Evolutionary conservation across 1,140 invertebrate species (phyloP).

Genomic region (Megathymus violae): DNA sequence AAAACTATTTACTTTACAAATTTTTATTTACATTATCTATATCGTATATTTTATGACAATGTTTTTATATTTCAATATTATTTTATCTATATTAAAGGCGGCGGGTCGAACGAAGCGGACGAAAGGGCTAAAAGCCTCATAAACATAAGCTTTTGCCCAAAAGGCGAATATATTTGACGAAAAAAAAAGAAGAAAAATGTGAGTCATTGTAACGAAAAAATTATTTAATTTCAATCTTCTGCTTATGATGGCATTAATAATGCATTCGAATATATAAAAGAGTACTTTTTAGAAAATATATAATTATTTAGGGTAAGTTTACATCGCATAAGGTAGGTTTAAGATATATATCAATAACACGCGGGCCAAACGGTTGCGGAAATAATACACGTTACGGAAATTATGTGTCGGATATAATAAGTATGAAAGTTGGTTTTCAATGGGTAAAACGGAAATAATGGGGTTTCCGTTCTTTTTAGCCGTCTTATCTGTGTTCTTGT

Average conservation of each 20-base stretch:
- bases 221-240: slow-evolving; percentile 57
- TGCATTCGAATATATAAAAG: slow-evolving; percentile 58
- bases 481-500: too few species aligned
- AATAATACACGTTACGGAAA: slow-evolving; percentile 18
- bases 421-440: slow-evolving; percentile 21
- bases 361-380: slow-evolving; percentile 70
- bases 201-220: slow-evolving; percentile 67
- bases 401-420: not conserved
- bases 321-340: slow-evolving; percentile 46
- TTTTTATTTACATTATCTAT: not conserved
- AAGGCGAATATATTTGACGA: slow-evolving; percentile 32
- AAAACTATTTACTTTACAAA: not conserved
- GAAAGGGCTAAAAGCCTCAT: slow-evolving; percentile 16
- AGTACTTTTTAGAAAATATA: slow-evolving; percentile 73
- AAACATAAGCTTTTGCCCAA: slow-evolving; percentile 10
- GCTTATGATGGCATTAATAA: slow-evolving; percentile 65
- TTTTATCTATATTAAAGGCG: slow-evolving; percentile 18
- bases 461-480: too few species aligned
- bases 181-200: slow-evolving; percentile 58
- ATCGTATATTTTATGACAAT: not conserved
- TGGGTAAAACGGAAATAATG: too few species aligned
- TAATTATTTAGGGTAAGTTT: slow-evolving; percentile 42
- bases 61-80: slow-evolving; percentile 1
- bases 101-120: slow-evolving; percentile 18
- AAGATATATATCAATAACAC: slow-evolving; percentile 58